Evolutionary conservation across 1,140 invertebrate genomes (phyloP), one percentile per base, ranked within the genome.

Genomic region (Drosophila micromelanica): DNA sequence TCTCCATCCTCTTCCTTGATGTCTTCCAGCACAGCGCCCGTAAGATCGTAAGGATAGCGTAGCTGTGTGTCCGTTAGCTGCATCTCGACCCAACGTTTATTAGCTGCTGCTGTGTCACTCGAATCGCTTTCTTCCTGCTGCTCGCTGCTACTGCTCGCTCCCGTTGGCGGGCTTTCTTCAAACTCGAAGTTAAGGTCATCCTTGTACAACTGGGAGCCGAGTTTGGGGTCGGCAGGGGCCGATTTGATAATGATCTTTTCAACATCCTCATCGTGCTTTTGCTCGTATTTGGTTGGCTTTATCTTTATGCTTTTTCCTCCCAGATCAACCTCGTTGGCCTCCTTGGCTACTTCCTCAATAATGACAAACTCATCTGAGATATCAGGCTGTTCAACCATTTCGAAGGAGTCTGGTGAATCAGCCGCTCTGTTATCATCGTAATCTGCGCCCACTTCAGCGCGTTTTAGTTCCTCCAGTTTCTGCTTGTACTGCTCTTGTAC

Each of bases 1-100:
- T 97, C 96, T 35, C 95, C 96, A 91, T 98, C 97, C 91, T 97
- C 96, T 92, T 98, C 97, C 92, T 97, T 97, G 49, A 98, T 97
- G 84, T 98, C 97, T 93, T 98, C 97, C 23, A 98, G 91, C n/a
- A 96, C 96, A 13, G 95, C 96, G 60, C 96, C 93, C 78, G 96
- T 95, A 71, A 96, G 96, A 49, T 95, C 95, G 76, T 94, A 94
- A 0, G 93, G 93, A 69, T 95, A 94, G 5, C 95, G 92, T 15
- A 94, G 92, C 90, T 95, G 94, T 15, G 94, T 94, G 54, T 95
- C 94, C 5, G 94, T 94, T 75, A 97, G 96, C 74, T 97, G 96
- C 95, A 97, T 96, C 92, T 97, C 96, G 49, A 97, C 95, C 97
- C 97, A 98, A 62, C 96, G 96, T 85, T 96, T 97, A 55, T 96